Conservation (phyloP, 1,140 invertebrate species). For the Papilio helenus region DNA sequence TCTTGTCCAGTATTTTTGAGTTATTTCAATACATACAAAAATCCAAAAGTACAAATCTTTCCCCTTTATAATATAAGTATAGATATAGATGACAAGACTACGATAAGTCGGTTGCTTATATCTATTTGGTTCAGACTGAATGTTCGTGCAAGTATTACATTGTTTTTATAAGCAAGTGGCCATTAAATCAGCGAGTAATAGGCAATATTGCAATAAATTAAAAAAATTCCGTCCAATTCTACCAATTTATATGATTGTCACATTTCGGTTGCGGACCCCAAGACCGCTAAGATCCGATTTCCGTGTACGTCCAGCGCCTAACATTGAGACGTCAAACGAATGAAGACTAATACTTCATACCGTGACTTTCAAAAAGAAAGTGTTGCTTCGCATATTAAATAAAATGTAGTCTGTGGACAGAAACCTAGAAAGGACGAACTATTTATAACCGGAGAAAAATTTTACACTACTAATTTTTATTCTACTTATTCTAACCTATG, state of each 20-base stretch:
- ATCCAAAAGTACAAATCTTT: too few species aligned
- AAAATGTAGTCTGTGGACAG: slow-evolving; percentile 47
- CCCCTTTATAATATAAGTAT: too few species aligned
- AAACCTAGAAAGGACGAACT: background rate
- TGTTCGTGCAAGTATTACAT: too few species aligned
- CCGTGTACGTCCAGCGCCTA: slow-evolving; percentile 56
- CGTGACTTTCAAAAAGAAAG: slow-evolving; percentile 79
- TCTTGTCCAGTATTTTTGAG: too few species aligned
- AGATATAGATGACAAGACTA: too few species aligned
- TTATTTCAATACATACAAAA: too few species aligned
- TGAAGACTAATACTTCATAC: slow-evolving; percentile 76
- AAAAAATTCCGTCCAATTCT: slow-evolving; percentile 9
- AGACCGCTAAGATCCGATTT: slow-evolving; percentile 61
- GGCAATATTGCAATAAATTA: background rate
- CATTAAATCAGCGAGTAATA: background rate
- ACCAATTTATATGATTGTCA: slow-evolving; percentile 50
- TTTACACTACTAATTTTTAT: too few species aligned
- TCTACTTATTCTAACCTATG: background rate
- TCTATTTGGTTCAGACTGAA: background rate
- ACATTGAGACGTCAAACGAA: slow-evolving; percentile 77
- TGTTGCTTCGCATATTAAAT: slow-evolving; percentile 71
- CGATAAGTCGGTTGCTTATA: background rate
- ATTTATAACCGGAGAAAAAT: too few species aligned
- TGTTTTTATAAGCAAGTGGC: background rate
- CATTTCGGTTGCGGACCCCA: slow-evolving; percentile 43